These are phyloP conservation scores for Tetramorium alpestre DNA, from an alignment of 1,140 invertebrate genomes.

Conservation along the genomic window DNA sequence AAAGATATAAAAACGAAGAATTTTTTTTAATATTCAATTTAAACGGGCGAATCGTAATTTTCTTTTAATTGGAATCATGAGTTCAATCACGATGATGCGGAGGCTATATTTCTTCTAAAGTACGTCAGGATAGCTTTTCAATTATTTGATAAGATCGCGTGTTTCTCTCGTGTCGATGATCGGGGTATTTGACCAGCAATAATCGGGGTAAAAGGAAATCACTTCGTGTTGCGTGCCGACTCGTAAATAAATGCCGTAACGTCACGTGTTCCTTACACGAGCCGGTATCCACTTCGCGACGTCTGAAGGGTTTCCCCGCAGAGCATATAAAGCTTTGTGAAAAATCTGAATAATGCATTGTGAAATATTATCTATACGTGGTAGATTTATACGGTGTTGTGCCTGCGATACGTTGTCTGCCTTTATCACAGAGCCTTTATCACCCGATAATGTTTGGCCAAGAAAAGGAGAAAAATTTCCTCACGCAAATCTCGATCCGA, in stretches of 20 bases:
- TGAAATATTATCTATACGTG: slow-evolving; percentile 60
- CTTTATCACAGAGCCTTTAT: slow-evolving; percentile 5
- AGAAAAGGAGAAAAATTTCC: slow-evolving; percentile 24
- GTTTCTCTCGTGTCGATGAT: slow-evolving; percentile 33
- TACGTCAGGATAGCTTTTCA: not conserved
- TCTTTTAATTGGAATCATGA: not conserved
- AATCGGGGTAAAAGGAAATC: slow-evolving; percentile 25
- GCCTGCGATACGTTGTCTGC: slow-evolving; percentile 46
- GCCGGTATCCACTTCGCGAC: slow-evolving; percentile 19
- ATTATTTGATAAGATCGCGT: slow-evolving; percentile 50
- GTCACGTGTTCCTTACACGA: slow-evolving; percentile 35
- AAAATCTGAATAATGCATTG: slow-evolving; percentile 61
- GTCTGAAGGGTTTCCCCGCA: slow-evolving; percentile 27
- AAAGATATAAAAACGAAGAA: not conserved
- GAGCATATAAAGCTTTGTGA: slow-evolving; percentile 43
- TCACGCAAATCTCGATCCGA: slow-evolving; percentile 1
- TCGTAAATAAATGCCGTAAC: slow-evolving; percentile 40
- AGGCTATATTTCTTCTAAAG: not conserved
- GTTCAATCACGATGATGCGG: not conserved
- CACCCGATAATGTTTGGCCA: slow-evolving; percentile 32
- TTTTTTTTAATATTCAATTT: not conserved
- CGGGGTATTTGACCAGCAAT: slow-evolving; percentile 11
- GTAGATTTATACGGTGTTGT: slow-evolving; percentile 50
- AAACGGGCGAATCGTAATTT: not conserved
- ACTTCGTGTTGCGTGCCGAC: slow-evolving; percentile 16